These are phyloP conservation scores for Plectropomus leopardus DNA, from an alignment of 2,113 vertebrate species.

Conservation along the genomic window DNA sequence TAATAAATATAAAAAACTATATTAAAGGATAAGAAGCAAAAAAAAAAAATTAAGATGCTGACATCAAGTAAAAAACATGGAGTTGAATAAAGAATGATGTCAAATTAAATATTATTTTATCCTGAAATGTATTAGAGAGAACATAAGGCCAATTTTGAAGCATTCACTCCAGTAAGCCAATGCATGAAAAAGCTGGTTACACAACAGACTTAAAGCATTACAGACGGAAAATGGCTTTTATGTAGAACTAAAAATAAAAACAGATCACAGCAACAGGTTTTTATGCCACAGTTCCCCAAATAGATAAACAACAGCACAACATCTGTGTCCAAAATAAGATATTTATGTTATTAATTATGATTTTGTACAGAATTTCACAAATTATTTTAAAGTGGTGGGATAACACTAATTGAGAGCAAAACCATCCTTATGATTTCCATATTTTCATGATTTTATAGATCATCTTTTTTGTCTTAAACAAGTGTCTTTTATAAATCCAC, in stretches of 20 bases:
- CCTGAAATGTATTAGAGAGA: neutral
- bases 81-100: neutral
- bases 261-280: neutral
- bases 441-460: neutral
- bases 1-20: neutral
- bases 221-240: neutral
- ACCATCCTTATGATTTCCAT: neutral
- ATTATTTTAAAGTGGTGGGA: neutral
- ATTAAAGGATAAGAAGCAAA: neutral
- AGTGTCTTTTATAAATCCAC: neutral
- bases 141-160: neutral
- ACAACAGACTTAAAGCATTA: constrained; percentile 8
- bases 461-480: neutral
- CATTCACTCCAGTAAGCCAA: neutral
- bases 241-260: neutral
- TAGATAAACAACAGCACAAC: neutral
- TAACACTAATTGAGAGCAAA: neutral
- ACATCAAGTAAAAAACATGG: neutral
- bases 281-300: neutral
- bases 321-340: neutral
- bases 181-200: neutral
- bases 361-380: neutral
- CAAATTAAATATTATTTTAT: neutral
- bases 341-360: neutral
- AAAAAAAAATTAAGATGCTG: neutral